A percentile compares a stretch with the other conserved stretches of the same genome.
Conservation (phyloP, 2,113 vertebrate genomes). For the Sylvilagus bachmani region DNA sequence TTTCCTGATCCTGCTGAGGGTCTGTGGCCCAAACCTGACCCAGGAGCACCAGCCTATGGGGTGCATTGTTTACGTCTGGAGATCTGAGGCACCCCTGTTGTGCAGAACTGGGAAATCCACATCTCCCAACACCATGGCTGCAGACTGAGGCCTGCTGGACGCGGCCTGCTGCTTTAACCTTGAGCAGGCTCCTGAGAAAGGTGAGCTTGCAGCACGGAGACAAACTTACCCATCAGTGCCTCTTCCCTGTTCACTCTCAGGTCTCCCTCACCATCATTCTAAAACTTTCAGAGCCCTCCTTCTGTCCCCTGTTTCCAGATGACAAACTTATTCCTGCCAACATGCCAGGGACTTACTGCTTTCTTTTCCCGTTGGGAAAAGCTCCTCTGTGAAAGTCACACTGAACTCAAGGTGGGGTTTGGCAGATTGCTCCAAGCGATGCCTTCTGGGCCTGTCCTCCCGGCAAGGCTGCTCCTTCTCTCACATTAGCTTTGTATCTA, state of each 20-base stretch:
- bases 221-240: too few species aligned
- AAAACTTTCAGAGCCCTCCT: not conserved
- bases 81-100: not conserved
- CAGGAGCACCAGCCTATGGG: not conserved
- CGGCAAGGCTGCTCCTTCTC: not conserved
- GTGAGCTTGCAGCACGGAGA: not conserved
- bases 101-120: not conserved
- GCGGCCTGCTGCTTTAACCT: not conserved
- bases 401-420: not conserved
- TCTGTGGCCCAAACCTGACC: not conserved
- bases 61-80: conserved; percentile 63
- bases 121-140: not conserved
- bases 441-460: too few species aligned
- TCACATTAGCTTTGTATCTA: not conserved
- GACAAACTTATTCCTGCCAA: conserved; percentile 14
- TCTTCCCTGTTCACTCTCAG: not conserved
- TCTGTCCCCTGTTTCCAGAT: not conserved
- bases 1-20: not conserved
- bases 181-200: not conserved
- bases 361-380: conserved; percentile 24
- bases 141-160: not conserved
- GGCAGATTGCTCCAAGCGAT: not conserved
- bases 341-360: not conserved
- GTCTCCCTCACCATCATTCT: not conserved
- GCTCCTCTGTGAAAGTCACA: not conserved